These are phyloP conservation scores for Stegophylla sp. DNA, from an alignment of 2,888 invertebrate genomes.

Conservation along the genomic window DNA sequence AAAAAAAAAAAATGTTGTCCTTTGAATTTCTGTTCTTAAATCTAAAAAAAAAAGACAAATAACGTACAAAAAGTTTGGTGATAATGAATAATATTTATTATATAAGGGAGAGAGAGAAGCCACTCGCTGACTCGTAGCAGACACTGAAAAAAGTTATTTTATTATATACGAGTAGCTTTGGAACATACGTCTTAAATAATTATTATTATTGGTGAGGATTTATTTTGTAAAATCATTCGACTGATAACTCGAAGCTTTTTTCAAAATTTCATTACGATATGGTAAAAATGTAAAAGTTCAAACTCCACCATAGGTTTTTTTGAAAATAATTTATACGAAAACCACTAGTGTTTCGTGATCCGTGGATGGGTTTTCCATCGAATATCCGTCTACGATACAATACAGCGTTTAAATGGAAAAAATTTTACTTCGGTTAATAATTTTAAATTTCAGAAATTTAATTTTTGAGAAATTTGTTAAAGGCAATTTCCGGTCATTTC, in stretches of 20 bases:
- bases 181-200: constrained; percentile 31
- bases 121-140: too few relatives aligned
- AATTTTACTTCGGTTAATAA: too few relatives aligned
- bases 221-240: constrained; percentile 19
- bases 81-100: constrained; percentile 22
- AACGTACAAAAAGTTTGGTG: background rate
- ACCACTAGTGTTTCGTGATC: background rate
- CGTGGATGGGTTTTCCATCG: too few relatives aligned
- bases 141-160: constrained; percentile 37
- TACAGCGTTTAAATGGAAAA: too few relatives aligned
- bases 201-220: constrained; percentile 49
- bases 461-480: too few relatives aligned
- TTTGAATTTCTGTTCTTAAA: constrained; percentile 32
- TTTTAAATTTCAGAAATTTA: too few relatives aligned
- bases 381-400: too few relatives aligned
- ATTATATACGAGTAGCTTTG: constrained; percentile 18
- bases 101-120: constrained; percentile 6
- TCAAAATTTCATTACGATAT: constrained; percentile 18
- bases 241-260: constrained; percentile 1
- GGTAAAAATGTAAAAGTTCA: background rate
- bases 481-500: too few relatives aligned
- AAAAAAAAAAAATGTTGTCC: constrained; percentile 11
- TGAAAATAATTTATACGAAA: background rate
- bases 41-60: constrained; percentile 45
- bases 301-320: background rate